A percentile compares a stretch with the other conserved stretches of the same genome.
Evolutionary conservation across 2,888 invertebrate genomes (phyloP).

Genomic region (Eupithecia exiguata): DNA sequence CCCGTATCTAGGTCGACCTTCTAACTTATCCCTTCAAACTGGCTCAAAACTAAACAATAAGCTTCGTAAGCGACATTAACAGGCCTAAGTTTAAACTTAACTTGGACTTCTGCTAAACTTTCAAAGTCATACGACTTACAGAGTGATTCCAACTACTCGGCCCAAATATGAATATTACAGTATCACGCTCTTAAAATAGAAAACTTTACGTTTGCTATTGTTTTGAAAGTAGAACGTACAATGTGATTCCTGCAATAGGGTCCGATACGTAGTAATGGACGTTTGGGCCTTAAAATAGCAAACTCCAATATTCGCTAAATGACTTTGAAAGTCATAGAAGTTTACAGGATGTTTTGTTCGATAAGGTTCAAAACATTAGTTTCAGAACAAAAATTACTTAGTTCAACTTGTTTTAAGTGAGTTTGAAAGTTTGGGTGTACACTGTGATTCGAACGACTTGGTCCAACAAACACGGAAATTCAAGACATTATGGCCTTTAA

Average conservation of each 20-base stretch:
- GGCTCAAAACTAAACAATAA: not conserved
- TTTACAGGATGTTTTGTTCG: not conserved
- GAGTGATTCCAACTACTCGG: conserved; percentile 4
- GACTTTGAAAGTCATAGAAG: conserved; percentile 6
- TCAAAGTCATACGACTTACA: conserved; percentile 1
- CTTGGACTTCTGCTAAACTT: not conserved
- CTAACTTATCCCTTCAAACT: not conserved
- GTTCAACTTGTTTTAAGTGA: conserved; percentile 5
- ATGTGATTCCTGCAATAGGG: conserved; percentile 2
- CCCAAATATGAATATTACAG: not conserved
- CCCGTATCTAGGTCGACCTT: not conserved
- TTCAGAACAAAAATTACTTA: not conserved
- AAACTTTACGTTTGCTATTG: not conserved
- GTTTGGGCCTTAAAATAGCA: conserved; percentile 1
- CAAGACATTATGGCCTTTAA: conserved; percentile 3
- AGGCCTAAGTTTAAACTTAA: not conserved
- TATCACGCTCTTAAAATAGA: not conserved
- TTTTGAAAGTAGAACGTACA: conserved; percentile 2
- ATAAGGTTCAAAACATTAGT: conserved; percentile 1
- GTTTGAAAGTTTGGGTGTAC: not conserved
- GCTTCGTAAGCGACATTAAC: not conserved
- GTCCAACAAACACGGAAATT: conserved; percentile 8
- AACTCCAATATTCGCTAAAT: not conserved
- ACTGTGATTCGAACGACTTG: not conserved
- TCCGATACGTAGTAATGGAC: not conserved